Conservation (phyloP, 1,140 invertebrate species). For the Pseudomyrmex dendroicus region DNA sequence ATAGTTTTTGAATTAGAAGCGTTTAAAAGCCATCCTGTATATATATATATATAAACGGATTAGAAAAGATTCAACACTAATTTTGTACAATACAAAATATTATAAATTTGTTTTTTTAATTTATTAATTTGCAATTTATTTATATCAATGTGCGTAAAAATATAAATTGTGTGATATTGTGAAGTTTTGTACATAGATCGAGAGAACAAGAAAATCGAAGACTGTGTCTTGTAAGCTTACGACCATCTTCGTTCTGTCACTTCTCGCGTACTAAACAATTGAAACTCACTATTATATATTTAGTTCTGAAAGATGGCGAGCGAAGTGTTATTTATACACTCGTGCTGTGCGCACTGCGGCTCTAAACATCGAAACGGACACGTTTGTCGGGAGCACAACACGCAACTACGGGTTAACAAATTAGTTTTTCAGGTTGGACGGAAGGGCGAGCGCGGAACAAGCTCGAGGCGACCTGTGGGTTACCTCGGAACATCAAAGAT, state of each 20-base stretch:
- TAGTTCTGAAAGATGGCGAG: background rate
- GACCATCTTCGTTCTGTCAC: background rate
- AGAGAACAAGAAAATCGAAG: background rate
- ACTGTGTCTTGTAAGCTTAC: background rate
- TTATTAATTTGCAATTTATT: too few relatives aligned
- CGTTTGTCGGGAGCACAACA: slow-evolving; percentile 26
- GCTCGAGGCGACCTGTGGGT: slow-evolving; percentile 35
- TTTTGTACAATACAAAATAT: too few relatives aligned
- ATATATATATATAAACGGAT: too few relatives aligned
- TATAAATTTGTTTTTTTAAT: too few relatives aligned
- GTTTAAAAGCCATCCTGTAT: too few relatives aligned
- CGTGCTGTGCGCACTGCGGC: background rate
- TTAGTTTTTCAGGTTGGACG: slow-evolving; percentile 45
- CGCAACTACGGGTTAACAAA: slow-evolving; percentile 38
- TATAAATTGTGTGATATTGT: too few relatives aligned
- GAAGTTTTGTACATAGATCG: background rate
- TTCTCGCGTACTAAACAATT: slow-evolving; percentile 18
- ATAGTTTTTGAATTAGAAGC: too few relatives aligned
- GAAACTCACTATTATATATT: background rate
- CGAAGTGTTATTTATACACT: slow-evolving; percentile 41
- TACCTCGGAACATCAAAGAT: slow-evolving; percentile 67
- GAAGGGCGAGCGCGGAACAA: slow-evolving; percentile 50
- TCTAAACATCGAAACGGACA: slow-evolving; percentile 39
- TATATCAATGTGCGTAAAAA: too few relatives aligned
- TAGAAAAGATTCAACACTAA: too few relatives aligned